phyloP scores from a whole-genome alignment of 2,113 vertebrate species.

The Cebidichthys violaceus region DNA sequence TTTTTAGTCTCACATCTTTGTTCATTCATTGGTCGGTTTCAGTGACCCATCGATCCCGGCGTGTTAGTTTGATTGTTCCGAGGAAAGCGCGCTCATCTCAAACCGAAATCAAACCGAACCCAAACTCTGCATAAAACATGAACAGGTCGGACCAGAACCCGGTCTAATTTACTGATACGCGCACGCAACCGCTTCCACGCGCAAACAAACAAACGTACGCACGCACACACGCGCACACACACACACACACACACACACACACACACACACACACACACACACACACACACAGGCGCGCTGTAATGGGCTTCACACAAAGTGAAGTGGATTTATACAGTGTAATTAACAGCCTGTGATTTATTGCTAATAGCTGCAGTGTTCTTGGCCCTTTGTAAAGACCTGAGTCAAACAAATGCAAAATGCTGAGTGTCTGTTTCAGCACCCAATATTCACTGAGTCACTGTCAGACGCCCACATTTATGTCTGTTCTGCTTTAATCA shows the following conservation, averaged over 20 bases:
- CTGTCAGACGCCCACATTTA: slow-evolving; percentile 32
- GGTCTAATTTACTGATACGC: not conserved
- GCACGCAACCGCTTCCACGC: not conserved
- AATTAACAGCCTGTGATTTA: slow-evolving; percentile 82
- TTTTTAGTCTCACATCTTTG: no score
- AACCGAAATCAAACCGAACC: not conserved
- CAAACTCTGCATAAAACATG: not conserved
- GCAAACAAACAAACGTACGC: not conserved
- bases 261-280: not conserved
- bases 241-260: not conserved
- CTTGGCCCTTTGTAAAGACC: slow-evolving; percentile 50
- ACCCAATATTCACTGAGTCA: slow-evolving; percentile 20
- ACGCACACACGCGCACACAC: not conserved
- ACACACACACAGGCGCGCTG: not conserved
- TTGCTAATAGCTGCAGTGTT: slow-evolving; percentile 74
- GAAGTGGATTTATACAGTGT: slow-evolving; percentile 59
- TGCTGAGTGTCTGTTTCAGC: slow-evolving; percentile 54
- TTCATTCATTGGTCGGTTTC: not conserved
- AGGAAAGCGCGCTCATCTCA: not conserved
- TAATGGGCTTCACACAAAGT: slow-evolving; percentile 23
- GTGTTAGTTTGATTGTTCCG: not conserved
- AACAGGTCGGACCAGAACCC: not conserved
- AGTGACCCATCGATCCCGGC: not conserved
- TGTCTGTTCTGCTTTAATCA: slow-evolving; percentile 24
- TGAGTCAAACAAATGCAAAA: slow-evolving; percentile 63